Base-by-base conservation (phyloP, 2,797 vertebrate species). In the Molossus alvarezi region DNA sequence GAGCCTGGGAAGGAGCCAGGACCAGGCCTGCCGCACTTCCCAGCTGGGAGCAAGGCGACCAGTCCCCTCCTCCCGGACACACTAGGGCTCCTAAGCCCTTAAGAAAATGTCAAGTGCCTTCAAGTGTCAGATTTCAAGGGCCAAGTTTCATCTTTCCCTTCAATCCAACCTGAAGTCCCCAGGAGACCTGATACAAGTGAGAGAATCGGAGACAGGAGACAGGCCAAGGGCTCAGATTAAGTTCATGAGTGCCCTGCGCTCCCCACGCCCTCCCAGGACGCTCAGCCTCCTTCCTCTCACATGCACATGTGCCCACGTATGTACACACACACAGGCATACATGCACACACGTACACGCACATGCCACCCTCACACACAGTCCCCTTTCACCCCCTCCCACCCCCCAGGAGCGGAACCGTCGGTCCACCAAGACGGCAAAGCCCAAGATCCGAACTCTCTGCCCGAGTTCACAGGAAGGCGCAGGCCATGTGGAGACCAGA, bases 61-160 rank as follows among this genome's bases (percentile, higher is more conserved):
- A 0, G 55, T n/a, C 41, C 45, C 37, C 71, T 48, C 15, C 0
- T 37, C 18, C 67, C 92, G 51, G 33, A 84, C 12, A 37, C 1
- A 10, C n/a, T 67, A 58, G 64, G 18, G 3, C 51, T 45, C 51
- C 73, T n/a, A 60, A 65, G 33, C 41, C 73, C 87, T 51, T 55
- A 33, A 64, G 69, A 75, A 95, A 96, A 79, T 17, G 82, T 14
- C 37, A 72, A 71, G 48, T 29, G 33, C 37, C 41, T 77, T 57
- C 83, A 90, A 17, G 33, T 41, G 53, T 64, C 81, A 76, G 51
- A 62, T 81, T 92, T 92, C 95, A 83, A 79, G 77, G 58, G 60
- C 37, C 48, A 41, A 77, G 14, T 83, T 88, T 77, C 41, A 18
- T 29, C 41, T 90, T 84, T 81, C 33, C 69, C 76, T 58, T 23